A percentile compares a stretch with the other conserved stretches of the same genome.
These are phyloP conservation scores for Cavia aperea DNA, from an alignment of 2,113 vertebrate genomes.

Conservation along the genomic window DNA sequence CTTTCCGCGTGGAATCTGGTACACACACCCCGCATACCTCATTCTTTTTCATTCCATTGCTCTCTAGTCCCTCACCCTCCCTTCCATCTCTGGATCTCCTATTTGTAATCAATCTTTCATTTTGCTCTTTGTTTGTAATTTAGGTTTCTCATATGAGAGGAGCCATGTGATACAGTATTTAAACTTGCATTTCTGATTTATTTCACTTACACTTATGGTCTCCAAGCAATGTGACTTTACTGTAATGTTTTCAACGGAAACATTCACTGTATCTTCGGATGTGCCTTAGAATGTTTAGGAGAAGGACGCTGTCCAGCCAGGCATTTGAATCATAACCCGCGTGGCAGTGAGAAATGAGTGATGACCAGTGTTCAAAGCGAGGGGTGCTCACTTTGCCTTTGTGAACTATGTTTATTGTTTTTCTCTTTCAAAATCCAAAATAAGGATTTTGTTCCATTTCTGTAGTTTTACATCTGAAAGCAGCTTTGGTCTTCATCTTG, in stretches of 20 bases:
- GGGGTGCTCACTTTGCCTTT: neutral
- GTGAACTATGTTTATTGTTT: neutral
- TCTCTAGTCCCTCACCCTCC: neutral
- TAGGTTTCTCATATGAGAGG: neutral
- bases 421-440: neutral
- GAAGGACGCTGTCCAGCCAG: neutral
- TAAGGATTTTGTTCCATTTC: neutral
- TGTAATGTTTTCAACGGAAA: neutral
- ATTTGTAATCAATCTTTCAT: neutral
- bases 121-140: neutral
- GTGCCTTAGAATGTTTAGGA: neutral
- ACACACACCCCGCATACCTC: neutral
- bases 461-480: slow-evolving; percentile 18
- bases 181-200: neutral
- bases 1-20: neutral
- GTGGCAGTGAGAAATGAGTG: neutral
- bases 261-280: neutral
- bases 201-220: neutral
- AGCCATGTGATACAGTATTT: neutral
- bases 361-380: neutral
- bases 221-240: neutral
- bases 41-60: neutral
- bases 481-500: neutral
- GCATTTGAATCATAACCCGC: neutral
- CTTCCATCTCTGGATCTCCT: neutral